Evolutionary conservation across 2,113 vertebrate genomes (phyloP).

Genomic region (Entelurus aequoreus): DNA sequence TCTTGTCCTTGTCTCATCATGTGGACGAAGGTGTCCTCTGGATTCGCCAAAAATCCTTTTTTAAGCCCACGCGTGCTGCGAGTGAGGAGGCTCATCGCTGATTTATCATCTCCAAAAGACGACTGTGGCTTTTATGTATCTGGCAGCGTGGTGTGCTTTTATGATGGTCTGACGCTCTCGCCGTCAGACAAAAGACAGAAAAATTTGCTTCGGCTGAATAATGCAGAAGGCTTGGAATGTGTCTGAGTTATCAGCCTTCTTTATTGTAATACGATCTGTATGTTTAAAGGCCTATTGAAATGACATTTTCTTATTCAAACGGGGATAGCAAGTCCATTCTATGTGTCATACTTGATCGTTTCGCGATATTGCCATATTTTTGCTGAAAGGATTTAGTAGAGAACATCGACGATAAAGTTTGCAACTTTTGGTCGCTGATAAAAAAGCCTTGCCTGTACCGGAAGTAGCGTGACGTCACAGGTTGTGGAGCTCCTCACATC

Average conservation of each 20-base stretch:
- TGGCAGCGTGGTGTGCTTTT: neutral
- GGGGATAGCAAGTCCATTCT: too few species aligned
- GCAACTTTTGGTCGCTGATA: too few species aligned
- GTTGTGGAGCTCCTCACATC: too few species aligned
- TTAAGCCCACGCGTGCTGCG: neutral
- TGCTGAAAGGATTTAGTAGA: too few species aligned
- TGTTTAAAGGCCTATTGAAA: too few species aligned
- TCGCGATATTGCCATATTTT: too few species aligned
- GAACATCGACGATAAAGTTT: too few species aligned
- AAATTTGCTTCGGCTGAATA: neutral
- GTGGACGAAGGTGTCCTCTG: neutral
- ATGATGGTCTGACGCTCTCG: neutral
- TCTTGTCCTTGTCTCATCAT: neutral
- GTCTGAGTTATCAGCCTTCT: neutral
- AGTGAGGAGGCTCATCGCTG: neutral
- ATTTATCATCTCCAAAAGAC: neutral
- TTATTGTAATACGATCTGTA: neutral
- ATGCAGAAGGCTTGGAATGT: neutral
- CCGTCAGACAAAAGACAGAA: neutral
- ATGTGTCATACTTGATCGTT: too few species aligned
- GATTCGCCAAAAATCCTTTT: neutral
- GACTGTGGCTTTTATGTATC: slow-evolving; percentile 1
- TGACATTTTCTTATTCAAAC: too few species aligned
- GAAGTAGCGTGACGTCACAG: too few species aligned
- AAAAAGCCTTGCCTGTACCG: too few species aligned